Conservation (phyloP, 1,140 invertebrate genomes). For the Venustaconcha ellipsiformis region DNA sequence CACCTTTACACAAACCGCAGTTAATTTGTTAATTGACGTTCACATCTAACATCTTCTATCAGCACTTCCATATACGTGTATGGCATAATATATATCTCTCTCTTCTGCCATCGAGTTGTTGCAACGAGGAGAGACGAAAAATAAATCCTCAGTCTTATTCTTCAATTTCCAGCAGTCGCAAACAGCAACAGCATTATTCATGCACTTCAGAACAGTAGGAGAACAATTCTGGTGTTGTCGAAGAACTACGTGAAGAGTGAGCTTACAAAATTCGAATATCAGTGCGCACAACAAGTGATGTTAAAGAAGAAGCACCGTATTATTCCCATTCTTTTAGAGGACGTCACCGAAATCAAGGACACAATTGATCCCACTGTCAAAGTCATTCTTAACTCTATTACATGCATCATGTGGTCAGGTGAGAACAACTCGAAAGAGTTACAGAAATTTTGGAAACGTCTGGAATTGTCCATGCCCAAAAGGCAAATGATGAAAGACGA, state of each 20-base stretch:
- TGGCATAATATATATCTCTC: too few species aligned
- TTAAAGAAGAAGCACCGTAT: constrained; percentile 52
- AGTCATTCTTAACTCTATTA: constrained; percentile 26
- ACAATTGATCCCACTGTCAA: too few species aligned
- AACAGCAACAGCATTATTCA: constrained; percentile 41
- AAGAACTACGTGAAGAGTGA: constrained; percentile 51
- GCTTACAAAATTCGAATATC: constrained; percentile 56
- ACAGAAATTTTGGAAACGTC: constrained; percentile 49
- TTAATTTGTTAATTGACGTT: too few species aligned
- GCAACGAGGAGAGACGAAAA: too few species aligned
- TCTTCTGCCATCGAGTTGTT: too few species aligned
- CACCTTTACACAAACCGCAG: too few species aligned
- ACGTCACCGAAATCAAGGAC: constrained; percentile 22
- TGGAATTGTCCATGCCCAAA: constrained; percentile 51
- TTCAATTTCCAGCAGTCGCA: constrained; percentile 43
- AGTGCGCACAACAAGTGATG: constrained; percentile 55
- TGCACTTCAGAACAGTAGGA: constrained; percentile 48
- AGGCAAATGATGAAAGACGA: background rate
- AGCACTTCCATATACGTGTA: too few species aligned
- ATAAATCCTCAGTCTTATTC: too few species aligned
- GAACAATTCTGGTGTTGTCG: constrained; percentile 52
- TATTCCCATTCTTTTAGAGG: constrained; percentile 55
- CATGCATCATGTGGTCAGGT: constrained; percentile 49
- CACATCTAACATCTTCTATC: too few species aligned
- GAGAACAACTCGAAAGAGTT: constrained; percentile 27